Conservation (phyloP, 2,113 vertebrate species). For the Rattus rattus region DNA sequence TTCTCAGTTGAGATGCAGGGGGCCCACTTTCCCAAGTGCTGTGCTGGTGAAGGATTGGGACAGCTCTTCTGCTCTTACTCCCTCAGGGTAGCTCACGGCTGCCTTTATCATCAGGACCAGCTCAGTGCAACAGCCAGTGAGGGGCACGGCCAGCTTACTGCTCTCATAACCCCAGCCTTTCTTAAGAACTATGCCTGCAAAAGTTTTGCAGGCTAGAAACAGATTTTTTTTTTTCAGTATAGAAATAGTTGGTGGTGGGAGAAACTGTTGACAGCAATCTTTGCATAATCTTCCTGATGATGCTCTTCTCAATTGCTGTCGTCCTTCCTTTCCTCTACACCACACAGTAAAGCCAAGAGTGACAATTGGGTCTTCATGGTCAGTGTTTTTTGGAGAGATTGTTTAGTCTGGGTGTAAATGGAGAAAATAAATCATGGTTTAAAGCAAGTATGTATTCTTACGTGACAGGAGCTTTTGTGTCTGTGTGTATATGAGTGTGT, state of each 20-base stretch:
- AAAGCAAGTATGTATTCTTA: slow-evolving; percentile 58
- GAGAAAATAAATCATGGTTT: slow-evolving; percentile 54
- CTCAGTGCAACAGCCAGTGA: not conserved
- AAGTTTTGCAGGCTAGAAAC: not conserved
- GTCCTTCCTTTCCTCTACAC: not conserved
- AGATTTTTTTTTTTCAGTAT: not conserved
- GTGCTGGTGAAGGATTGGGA: no score
- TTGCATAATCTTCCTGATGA: not conserved
- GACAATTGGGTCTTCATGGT: slow-evolving; percentile 18
- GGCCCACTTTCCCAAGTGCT: not conserved
- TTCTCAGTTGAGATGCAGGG: not conserved
- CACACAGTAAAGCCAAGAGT: not conserved
- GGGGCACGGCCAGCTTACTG: not conserved
- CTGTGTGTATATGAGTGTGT: no score
- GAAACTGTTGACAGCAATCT: not conserved
- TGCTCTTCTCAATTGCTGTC: not conserved
- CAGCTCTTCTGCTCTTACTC: no score
- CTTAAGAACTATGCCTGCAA: not conserved
- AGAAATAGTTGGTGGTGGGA: not conserved
- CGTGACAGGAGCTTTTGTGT: slow-evolving; percentile 20
- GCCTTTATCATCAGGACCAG: not conserved
- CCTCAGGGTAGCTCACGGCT: no score
- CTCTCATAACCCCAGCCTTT: not conserved
- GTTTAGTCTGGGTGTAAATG: not conserved
- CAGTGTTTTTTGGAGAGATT: slow-evolving; percentile 31